Percentiles rank a stretch among this genome's conserved stretches.
Conservation (phyloP, 64 coral and sea anemone species). For the Anthopleura sola region DNA sequence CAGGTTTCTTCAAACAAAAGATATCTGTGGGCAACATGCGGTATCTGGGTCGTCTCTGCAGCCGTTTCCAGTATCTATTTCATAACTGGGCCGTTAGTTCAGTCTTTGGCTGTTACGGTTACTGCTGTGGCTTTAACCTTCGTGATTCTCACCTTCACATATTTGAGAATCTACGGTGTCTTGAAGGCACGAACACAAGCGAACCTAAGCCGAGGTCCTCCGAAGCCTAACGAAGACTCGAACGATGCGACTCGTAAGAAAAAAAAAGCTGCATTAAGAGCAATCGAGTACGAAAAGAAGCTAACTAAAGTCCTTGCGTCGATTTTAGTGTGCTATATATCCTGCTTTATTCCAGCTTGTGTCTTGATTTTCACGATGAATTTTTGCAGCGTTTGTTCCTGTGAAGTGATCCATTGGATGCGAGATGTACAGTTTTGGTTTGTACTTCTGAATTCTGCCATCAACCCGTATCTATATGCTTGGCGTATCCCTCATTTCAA, state of each 20-base stretch:
- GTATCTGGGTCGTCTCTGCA: constrained; percentile 28
- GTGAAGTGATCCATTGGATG: constrained; percentile 47
- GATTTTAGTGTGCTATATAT: constrained; percentile 32
- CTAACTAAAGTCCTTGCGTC: constrained; percentile 18
- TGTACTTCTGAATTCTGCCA: constrained; percentile 28
- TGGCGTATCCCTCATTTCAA: constrained; percentile 55
- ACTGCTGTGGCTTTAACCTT: constrained; percentile 56
- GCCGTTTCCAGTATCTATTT: constrained; percentile 22
- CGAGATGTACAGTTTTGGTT: constrained; percentile 54
- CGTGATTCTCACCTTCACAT: constrained; percentile 51
- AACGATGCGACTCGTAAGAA: background rate
- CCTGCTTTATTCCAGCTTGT: constrained; percentile 50
- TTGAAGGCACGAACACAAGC: constrained; percentile 37
- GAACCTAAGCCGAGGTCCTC: background rate
- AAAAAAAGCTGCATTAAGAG: background rate
- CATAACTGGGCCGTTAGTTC: constrained; percentile 5
- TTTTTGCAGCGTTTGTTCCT: constrained; percentile 32
- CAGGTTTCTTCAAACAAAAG: background rate
- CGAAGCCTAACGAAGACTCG: background rate
- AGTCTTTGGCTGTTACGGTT: constrained; percentile 45
- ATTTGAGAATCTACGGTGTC: constrained; percentile 63
- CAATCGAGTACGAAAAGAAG: constrained; percentile 32
- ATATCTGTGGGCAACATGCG: background rate
- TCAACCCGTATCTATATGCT: constrained; percentile 57
- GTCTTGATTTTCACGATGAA: constrained; percentile 51